Percentiles rank a stretch among this genome's conserved stretches.
These are phyloP conservation scores for Xenops minutus DNA, from an alignment of 2,797 vertebrate species.

Conservation along the genomic window DNA sequence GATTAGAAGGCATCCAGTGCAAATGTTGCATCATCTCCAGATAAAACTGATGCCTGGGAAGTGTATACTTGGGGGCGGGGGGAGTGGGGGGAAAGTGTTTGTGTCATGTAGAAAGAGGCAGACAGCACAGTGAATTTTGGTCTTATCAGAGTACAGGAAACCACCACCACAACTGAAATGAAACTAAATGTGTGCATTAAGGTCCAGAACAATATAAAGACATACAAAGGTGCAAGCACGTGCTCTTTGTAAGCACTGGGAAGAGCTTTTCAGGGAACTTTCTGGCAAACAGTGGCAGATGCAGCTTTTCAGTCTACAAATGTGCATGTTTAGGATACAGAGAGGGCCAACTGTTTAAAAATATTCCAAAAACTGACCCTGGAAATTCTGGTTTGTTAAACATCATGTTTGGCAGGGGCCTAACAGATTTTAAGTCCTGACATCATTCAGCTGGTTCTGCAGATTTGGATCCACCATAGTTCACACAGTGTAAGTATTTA, in stretches of 20 bases:
- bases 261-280: not conserved
- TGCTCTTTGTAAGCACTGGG: not conserved
- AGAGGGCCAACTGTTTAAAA: not conserved
- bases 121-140: not conserved
- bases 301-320: not conserved
- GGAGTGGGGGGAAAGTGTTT: not conserved
- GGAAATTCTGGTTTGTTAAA: not conserved
- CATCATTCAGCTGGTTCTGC: not conserved
- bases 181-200: not conserved
- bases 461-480: not conserved
- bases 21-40: not conserved
- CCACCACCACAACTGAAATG: not conserved
- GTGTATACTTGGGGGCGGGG: not conserved
- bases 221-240: accelerated
- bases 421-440: not conserved
- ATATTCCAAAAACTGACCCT: not conserved
- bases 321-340: accelerated
- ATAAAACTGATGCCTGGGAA: not conserved
- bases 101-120: not conserved
- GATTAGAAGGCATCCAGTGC: not conserved
- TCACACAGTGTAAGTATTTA: not conserved
- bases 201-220: not conserved
- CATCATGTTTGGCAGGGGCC: not conserved
- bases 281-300: not conserved
- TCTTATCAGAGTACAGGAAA: not conserved